A percentile compares a stretch with the other conserved stretches of the same genome.
Evolutionary conservation across 2,113 vertebrate species (phyloP).

Genomic region (Desmodus rotundus): DNA sequence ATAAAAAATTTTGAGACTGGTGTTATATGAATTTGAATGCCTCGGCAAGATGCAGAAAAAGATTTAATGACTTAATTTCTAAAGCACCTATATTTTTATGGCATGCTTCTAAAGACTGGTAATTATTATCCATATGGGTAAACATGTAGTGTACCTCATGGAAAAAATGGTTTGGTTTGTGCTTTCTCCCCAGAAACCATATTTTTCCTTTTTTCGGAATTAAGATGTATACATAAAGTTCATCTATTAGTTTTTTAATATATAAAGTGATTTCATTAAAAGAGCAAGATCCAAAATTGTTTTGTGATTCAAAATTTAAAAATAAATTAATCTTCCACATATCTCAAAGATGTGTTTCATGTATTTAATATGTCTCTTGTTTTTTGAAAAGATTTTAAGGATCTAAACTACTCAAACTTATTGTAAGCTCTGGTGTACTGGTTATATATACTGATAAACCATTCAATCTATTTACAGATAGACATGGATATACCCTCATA

Average conservation of each 20-base stretch:
- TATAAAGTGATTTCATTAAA: constrained; percentile 36
- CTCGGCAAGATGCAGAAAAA: constrained; percentile 65
- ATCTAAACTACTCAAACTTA: not conserved
- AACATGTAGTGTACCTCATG: constrained; percentile 30
- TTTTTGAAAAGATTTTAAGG: constrained; percentile 43
- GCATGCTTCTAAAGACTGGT: constrained; percentile 37
- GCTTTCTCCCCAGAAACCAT: constrained; percentile 37
- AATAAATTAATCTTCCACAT: constrained; percentile 3
- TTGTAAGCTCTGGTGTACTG: constrained; percentile 17
- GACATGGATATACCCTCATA: constrained; percentile 4
- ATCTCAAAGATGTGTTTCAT: not conserved
- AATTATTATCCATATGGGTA: constrained; percentile 51
- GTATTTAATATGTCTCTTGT: not conserved
- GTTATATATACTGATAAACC: constrained; percentile 17
- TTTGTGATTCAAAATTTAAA: constrained; percentile 25
- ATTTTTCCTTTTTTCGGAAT: constrained; percentile 50
- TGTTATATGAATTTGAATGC: constrained; percentile 63
- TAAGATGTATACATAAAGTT: constrained; percentile 59
- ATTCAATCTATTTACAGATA: constrained; percentile 35
- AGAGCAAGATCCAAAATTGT: not conserved
- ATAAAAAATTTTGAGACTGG: constrained; percentile 44
- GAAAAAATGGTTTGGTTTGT: constrained; percentile 54
- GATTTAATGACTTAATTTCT: constrained; percentile 35
- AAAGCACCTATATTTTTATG: constrained; percentile 37
- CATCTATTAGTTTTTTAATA: constrained; percentile 62